A percentile compares a stretch with the other conserved stretches of the same genome.
phyloP scores from a whole-genome alignment of 2,797 vertebrate genomes.

The Pipistrellus pygmaeus region DNA sequence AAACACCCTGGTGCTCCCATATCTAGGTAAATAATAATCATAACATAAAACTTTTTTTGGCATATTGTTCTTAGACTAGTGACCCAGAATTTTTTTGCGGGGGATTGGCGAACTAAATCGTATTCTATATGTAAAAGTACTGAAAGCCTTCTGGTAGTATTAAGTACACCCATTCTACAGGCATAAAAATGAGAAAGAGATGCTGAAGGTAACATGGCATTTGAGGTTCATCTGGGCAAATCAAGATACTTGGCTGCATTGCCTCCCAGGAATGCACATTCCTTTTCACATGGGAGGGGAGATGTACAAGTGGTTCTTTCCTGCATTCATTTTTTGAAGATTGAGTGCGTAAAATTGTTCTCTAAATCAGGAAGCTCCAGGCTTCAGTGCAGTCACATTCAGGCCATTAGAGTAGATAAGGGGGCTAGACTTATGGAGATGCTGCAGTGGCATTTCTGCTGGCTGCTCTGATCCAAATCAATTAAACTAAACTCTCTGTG shows the following conservation, averaged over 20 bases:
- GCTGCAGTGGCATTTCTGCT: not conserved
- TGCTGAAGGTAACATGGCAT: not conserved
- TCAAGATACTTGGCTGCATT: not conserved
- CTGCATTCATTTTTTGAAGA: not conserved
- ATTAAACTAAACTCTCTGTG: not conserved
- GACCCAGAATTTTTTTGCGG: not conserved
- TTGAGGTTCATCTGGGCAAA: not conserved
- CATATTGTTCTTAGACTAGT: constrained; percentile 28
- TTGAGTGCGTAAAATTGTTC: not conserved
- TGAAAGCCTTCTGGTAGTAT: not conserved
- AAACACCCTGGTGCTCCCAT: constrained; percentile 31
- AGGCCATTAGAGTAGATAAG: not conserved
- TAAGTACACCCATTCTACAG: not conserved
- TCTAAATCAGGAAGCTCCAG: not conserved
- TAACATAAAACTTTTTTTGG: not conserved
- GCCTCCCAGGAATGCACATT: not conserved
- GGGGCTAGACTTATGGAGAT: not conserved
- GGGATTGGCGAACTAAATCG: constrained; percentile 34
- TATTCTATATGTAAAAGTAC: constrained; percentile 33
- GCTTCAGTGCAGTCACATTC: not conserved
- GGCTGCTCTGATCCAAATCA: not conserved
- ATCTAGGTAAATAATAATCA: constrained; percentile 57
- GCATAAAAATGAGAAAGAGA: constrained; percentile 26
- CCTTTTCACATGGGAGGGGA: not conserved
- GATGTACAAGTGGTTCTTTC: not conserved